Evolutionary conservation across 2,113 vertebrate genomes (phyloP), one percentile per base, ranked within the genome.

Genomic region (Laterallus jamaicensis): DNA sequence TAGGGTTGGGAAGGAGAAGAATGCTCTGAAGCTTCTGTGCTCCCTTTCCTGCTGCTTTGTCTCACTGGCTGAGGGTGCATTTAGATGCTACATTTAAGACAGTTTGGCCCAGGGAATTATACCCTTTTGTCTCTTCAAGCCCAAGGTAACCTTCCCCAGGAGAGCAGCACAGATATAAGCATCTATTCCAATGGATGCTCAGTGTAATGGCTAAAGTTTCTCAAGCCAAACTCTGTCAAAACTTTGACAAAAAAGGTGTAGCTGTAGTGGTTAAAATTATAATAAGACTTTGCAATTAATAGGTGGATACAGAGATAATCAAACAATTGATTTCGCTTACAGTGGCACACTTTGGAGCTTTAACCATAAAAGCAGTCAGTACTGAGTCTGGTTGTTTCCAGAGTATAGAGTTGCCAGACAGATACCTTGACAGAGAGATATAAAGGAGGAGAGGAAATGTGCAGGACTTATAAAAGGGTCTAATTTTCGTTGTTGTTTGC

Each of bases 11-110:
- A 92, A 92, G 83, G 83, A 77, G 80, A 94, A 94, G 77, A 90
- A 88, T 93, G 96, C 95, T 96, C 95, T 93, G 90, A 95, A 96
- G 95, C 96, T 92, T 86, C 69, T 88, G 77, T 92, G 60, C 80
- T 94, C 92, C 83, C 92, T 95, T 92, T 95, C 60, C 92, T 95
- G 60, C 62, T 91, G 64, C 49, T 84, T 88, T 37, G 55, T 88
- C 16, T 92, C 3, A 0, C n/a, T 86, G 74, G 58, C 74, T 3
- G 5, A 71, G 35, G 50, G 50, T 1, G 1, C 9, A 9, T 35
- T 83, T 71, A 37, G 82, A 54, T 91, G 42, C 76, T 86, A 49
- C 25, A 6, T 42, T 93, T 73, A 64, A 62, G 19, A 50, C 29
- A 25, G 49, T 82, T 86, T 68, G 68, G 29, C 80, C 77, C 66